These are phyloP conservation scores for Watsonalla binaria DNA, from an alignment of 2,888 invertebrate species.

Conservation along the genomic window DNA sequence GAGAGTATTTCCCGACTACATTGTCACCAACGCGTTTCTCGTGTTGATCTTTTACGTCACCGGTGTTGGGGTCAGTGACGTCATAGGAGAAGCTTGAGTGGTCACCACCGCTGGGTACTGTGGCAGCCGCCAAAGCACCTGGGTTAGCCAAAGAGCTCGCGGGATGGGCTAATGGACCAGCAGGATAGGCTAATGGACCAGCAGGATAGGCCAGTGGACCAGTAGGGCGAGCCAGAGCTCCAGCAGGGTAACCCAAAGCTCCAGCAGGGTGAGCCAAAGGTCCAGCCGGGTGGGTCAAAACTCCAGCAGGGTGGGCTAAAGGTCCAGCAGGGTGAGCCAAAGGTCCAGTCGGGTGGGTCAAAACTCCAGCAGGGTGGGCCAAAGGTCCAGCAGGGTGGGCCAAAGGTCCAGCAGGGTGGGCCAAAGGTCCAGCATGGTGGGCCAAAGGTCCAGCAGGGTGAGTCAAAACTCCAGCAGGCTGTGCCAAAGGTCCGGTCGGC, in stretches of 20 bases:
- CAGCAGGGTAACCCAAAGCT: too few species aligned
- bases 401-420: background rate
- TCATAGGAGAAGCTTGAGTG: constrained; percentile 57
- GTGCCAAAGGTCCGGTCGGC: too few species aligned
- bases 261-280: too few species aligned
- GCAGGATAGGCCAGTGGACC: background rate
- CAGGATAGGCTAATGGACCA: background rate
- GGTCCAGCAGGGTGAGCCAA: too few species aligned
- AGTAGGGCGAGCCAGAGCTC: background rate
- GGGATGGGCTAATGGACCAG: background rate
- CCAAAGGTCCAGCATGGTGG: too few species aligned
- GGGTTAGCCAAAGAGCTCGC: background rate
- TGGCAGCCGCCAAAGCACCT: background rate
- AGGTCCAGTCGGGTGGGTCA: background rate
- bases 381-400: background rate
- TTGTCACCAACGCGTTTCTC: constrained; percentile 80
- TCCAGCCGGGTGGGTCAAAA: too few species aligned
- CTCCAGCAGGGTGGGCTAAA: too few species aligned
- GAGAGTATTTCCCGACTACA: constrained; percentile 72
- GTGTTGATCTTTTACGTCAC: constrained; percentile 67
- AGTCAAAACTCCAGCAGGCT: too few species aligned
- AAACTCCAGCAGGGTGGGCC: background rate
- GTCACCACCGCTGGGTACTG: constrained; percentile 15
- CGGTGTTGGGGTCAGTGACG: constrained; percentile 56
- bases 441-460: too few species aligned